A percentile compares a stretch with the other conserved stretches of the same genome.
Conservation (phyloP, 2,113 vertebrate species). For the Psophia crepitans region DNA sequence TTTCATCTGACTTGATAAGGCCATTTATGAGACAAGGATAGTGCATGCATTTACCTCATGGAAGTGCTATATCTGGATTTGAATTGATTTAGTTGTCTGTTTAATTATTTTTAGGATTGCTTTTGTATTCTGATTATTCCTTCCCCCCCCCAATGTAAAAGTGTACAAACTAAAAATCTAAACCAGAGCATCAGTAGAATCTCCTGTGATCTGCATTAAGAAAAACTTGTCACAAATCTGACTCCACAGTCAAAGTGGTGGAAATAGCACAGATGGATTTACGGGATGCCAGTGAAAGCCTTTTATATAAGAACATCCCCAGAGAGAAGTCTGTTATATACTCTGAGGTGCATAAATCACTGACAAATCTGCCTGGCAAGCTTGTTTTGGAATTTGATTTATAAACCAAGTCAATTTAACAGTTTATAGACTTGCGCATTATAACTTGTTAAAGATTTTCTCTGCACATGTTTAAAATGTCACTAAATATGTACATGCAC, state of each 20-base stretch:
- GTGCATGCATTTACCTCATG: background rate
- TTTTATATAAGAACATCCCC: slow-evolving; percentile 21
- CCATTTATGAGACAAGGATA: background rate
- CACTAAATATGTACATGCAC: background rate
- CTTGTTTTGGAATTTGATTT: slow-evolving; percentile 49
- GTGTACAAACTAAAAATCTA: background rate
- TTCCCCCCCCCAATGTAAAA: background rate
- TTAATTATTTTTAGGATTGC: background rate
- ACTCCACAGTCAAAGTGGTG: background rate
- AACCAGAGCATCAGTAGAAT: background rate
- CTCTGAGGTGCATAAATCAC: slow-evolving; percentile 46
- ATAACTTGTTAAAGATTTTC: background rate
- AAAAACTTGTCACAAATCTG: background rate
- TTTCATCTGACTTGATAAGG: background rate
- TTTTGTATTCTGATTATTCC: background rate
- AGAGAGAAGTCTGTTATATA: slow-evolving; percentile 6
- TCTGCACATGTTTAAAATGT: background rate
- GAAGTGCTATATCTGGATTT: background rate
- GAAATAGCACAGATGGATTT: slow-evolving; percentile 28
- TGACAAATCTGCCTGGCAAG: background rate
- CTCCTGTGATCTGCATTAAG: background rate
- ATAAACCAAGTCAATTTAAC: slow-evolving; percentile 39
- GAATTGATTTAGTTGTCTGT: background rate
- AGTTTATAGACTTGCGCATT: slow-evolving; percentile 29
- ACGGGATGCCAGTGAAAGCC: background rate